phyloP scores from a whole-genome alignment of 1,140 invertebrate genomes.

The Drosophila orosa region DNA sequence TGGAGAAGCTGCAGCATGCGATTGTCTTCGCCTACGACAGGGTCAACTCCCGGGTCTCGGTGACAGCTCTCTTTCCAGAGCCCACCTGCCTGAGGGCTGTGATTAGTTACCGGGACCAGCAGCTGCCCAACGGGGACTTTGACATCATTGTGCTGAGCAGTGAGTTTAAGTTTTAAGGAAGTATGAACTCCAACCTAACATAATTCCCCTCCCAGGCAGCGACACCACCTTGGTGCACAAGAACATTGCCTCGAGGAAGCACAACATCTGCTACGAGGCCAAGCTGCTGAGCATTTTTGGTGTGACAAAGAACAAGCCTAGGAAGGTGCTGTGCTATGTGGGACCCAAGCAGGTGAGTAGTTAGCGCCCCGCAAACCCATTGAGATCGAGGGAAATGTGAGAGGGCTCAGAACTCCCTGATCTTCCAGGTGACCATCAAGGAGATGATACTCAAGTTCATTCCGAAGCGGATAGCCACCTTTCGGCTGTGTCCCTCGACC shows the following conservation, averaged over 20 bases:
- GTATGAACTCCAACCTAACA: neutral
- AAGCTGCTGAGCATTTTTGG: conserved; percentile 90
- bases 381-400: conserved; percentile 47
- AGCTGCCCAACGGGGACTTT: conserved; percentile 95
- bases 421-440: conserved; percentile 92
- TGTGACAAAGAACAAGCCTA: conserved; percentile 87
- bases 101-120: conserved; percentile 90
- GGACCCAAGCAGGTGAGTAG: conserved; percentile 89
- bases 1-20: conserved; percentile 86
- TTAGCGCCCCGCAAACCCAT: neutral
- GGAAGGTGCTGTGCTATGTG: conserved; percentile 94
- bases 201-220: conserved; percentile 84
- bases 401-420: conserved; percentile 79
- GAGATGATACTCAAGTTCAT: conserved; percentile 97
- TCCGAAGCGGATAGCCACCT: conserved; percentile 95
- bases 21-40: conserved; percentile 86
- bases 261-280: conserved; percentile 94
- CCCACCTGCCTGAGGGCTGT: conserved; percentile 92
- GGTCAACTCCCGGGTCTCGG: conserved; percentile 86
- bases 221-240: conserved; percentile 94
- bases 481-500: conserved; percentile 95
- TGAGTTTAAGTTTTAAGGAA: conserved; percentile 85
- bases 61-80: conserved; percentile 85
- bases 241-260: conserved; percentile 93
- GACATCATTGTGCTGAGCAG: conserved; percentile 95